Evolutionary conservation across 2,888 invertebrate species (phyloP), one percentile per base, ranked within the genome.

Genomic region (Drosophila conformis): DNA sequence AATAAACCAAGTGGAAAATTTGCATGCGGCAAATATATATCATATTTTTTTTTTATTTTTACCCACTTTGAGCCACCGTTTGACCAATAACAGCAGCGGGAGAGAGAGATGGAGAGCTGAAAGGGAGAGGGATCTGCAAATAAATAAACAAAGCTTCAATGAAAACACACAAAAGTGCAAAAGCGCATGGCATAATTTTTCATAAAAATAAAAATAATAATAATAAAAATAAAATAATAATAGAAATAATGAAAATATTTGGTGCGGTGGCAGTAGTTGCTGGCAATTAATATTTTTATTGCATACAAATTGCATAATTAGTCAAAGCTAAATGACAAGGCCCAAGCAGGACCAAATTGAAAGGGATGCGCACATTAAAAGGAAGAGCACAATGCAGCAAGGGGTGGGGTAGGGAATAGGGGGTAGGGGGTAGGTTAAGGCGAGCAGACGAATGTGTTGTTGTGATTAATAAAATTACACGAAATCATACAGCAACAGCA

Each of bases 1-100:
- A 91, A 88, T 87, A 91, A 92, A 73, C 90, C 84, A 91, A 83
- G 87, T 90, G 92, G 89, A 91, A 92, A 92, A 91, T 91, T 88
- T 84, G 78, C 85, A 85, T 89, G 83, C 76, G 71, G 82, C 81
- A 68, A 68, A 77, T n/a, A n/a, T n/a, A n/a, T n/a, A n/a, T 67
- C 52, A 31, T 29, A 74, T 73, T 81, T 78, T 82, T 80, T 82
- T 80, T 52, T 35, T 21, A 13, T 21, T 4, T 21, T 18, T 42
- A 13, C 21, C 11, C 11, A 21, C 21, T 42, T 42, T 0, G 11
- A 42, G 11, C 21, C 38, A 40, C 57, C 51, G 29, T 33, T 40
- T 60, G 60, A 48, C 51, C 68, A 61, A 25, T 29, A 60, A 60
- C 53, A 69, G 36, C 27, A 53, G 25, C 13, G 48, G 42, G 13